A percentile compares a stretch with the other conserved stretches of the same genome.
Conservation (phyloP, 2,113 vertebrate genomes). For the Odocoileus hemionus region DNA sequence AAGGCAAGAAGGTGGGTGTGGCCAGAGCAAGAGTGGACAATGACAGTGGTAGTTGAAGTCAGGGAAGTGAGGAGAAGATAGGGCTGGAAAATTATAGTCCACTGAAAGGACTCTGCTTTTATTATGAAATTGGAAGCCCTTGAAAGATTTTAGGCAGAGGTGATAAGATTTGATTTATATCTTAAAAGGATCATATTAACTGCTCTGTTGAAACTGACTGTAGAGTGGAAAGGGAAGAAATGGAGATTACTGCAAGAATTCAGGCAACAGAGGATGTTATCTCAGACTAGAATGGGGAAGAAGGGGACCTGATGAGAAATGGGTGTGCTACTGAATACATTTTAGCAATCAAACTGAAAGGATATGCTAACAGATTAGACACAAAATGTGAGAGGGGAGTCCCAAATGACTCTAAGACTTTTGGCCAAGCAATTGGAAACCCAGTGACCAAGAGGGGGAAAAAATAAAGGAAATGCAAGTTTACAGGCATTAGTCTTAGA, state of each 20-base stretch:
- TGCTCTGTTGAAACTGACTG: background rate
- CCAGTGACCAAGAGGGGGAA: background rate
- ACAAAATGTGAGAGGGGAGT: background rate
- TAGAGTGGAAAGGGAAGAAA: background rate
- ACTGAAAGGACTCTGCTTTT: background rate
- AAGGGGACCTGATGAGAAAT: background rate
- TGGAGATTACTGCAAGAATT: background rate
- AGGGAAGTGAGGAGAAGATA: background rate
- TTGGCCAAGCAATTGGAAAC: background rate
- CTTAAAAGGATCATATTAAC: conserved; percentile 26
- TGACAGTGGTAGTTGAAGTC: background rate
- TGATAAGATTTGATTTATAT: background rate
- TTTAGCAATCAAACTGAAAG: conserved; percentile 6
- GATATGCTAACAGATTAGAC: background rate
- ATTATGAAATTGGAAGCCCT: background rate
- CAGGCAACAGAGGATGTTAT: background rate
- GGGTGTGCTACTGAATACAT: background rate
- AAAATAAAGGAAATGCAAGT: background rate
- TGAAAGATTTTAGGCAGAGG: background rate
- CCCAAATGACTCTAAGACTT: conserved; percentile 9
- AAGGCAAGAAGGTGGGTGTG: background rate
- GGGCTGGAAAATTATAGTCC: background rate
- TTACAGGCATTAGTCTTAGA: background rate
- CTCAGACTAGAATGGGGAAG: background rate
- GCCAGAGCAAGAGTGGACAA: background rate